Conservation (phyloP, 2,888 invertebrate genomes). For the Phania funesta region DNA sequence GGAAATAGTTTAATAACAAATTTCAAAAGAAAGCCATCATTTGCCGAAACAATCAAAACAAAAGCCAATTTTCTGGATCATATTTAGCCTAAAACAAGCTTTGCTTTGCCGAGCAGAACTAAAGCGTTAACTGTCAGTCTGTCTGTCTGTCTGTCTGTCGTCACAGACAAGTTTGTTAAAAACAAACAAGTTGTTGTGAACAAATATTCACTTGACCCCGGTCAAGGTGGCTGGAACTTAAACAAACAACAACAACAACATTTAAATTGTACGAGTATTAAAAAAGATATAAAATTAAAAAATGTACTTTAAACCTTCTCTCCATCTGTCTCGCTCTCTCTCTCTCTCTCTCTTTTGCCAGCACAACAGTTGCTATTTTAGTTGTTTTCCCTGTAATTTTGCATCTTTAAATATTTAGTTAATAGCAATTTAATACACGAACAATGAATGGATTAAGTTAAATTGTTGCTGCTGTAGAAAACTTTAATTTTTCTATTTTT, state of each 20-base stretch:
- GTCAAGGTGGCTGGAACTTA: slow-evolving; percentile 49
- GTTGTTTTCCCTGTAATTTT: not conserved
- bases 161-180: not conserved
- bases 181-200: slow-evolving; percentile 5
- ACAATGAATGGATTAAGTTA: slow-evolving; percentile 9
- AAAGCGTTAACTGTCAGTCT: slow-evolving; percentile 12
- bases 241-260: not conserved
- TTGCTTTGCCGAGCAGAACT: not conserved
- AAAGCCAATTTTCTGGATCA: too few relatives aligned
- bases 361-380: not conserved
- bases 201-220: slow-evolving; percentile 51
- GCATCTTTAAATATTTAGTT: not conserved
- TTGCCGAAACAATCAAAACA: too few relatives aligned
- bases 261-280: not conserved
- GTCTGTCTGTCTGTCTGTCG: too few relatives aligned
- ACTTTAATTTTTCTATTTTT: not conserved
- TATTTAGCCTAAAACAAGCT: too few relatives aligned
- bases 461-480: not conserved
- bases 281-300: too few relatives aligned
- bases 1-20: too few relatives aligned
- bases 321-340: too few relatives aligned
- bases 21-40: too few relatives aligned
- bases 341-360: not conserved
- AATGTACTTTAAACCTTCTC: not conserved
- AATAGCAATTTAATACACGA: slow-evolving; percentile 39